A percentile compares a stretch with the other conserved stretches of the same genome.
phyloP scores from a whole-genome alignment of 2,113 vertebrate genomes.

The Oreocharis arfaki region DNA sequence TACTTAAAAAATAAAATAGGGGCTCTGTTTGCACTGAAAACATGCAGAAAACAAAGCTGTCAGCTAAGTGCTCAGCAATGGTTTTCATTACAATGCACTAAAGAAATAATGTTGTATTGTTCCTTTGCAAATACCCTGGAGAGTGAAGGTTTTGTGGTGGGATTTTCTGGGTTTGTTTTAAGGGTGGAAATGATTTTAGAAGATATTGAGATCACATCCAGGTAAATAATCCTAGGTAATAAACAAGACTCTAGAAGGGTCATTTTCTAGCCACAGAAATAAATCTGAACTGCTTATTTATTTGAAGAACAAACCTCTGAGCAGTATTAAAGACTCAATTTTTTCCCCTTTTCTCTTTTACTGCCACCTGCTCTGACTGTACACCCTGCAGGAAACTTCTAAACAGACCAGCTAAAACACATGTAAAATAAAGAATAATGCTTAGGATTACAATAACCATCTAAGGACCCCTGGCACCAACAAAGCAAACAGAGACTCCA shows the following conservation, averaged over 20 bases:
- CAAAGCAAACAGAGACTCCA: neutral
- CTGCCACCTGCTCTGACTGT: neutral
- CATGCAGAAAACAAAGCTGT: slow-evolving; percentile 43
- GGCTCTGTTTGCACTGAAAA: slow-evolving; percentile 32
- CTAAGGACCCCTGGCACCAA: neutral
- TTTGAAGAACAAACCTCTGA: neutral
- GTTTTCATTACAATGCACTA: slow-evolving; percentile 56
- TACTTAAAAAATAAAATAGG: slow-evolving; percentile 10
- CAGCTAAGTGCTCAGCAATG: slow-evolving; percentile 28
- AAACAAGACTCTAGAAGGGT: neutral
- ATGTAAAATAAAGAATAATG: neutral
- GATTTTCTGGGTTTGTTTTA: slow-evolving; percentile 45
- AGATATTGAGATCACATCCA: slow-evolving; percentile 35
- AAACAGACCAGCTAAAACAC: neutral
- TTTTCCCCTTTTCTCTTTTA: slow-evolving; percentile 6
- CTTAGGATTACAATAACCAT: neutral
- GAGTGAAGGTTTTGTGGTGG: neutral
- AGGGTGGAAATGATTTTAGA: slow-evolving; percentile 48
- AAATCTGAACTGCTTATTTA: neutral
- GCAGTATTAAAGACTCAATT: neutral
- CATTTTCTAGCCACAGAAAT: neutral
- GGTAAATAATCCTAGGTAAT: slow-evolving; percentile 42
- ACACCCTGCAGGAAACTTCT: neutral
- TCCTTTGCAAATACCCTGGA: slow-evolving; percentile 47
- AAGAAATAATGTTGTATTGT: slow-evolving; percentile 56